These are phyloP conservation scores for Zaprionus capensis DNA, from an alignment of 1,140 invertebrate genomes.

Conservation along the genomic window DNA sequence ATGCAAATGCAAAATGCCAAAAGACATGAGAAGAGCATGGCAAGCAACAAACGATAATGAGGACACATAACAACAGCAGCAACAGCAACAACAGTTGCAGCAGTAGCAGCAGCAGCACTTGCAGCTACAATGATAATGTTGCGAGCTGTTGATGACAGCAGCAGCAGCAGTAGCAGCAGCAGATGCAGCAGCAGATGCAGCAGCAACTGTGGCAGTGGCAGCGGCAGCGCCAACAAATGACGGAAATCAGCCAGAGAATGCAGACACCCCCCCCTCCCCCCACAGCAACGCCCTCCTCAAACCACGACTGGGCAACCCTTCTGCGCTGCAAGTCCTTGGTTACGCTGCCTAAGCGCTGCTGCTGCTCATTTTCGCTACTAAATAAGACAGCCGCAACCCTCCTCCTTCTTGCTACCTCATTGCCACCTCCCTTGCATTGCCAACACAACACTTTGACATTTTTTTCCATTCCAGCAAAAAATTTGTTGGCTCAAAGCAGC, in stretches of 20 bases:
- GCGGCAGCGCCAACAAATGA: slow-evolving; percentile 42
- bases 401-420: slow-evolving; percentile 8
- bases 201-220: slow-evolving; percentile 28
- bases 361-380: slow-evolving; percentile 79
- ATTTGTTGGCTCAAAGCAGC: slow-evolving; percentile 58
- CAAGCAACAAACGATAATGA: slow-evolving; percentile 77
- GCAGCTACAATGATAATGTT: slow-evolving; percentile 76
- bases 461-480: slow-evolving; percentile 38
- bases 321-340: slow-evolving; percentile 58
- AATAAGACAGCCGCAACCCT: slow-evolving; percentile 64
- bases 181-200: slow-evolving; percentile 24
- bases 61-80: slow-evolving; percentile 68
- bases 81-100: slow-evolving; percentile 53
- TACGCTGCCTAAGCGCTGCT: slow-evolving; percentile 48
- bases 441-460: slow-evolving; percentile 67
- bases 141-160: slow-evolving; percentile 74
- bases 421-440: slow-evolving; percentile 6
- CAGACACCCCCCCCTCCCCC: slow-evolving; percentile 13
- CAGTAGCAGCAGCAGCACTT: slow-evolving; percentile 57
- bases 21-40: slow-evolving; percentile 66
- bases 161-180: slow-evolving; percentile 48
- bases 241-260: slow-evolving; percentile 75
- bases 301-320: slow-evolving; percentile 32
- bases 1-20: slow-evolving; percentile 67
- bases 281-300: neutral